Evolutionary conservation across 2,113 vertebrate species (phyloP).

Genomic region (Phrynocephalus versicolor): DNA sequence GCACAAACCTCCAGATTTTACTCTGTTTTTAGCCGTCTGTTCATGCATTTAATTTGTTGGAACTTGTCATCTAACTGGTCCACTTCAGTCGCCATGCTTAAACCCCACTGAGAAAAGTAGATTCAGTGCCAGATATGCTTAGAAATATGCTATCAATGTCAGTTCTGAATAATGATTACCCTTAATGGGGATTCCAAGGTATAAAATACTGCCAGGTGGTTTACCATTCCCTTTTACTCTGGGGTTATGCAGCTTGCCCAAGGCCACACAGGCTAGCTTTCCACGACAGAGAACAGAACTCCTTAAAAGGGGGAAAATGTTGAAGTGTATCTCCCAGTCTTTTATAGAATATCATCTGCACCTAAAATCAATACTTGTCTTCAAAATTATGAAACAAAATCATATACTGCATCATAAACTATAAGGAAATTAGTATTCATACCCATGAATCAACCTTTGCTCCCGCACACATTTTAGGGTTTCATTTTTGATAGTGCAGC

Average conservation of each 20-base stretch:
- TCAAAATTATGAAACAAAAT: not conserved
- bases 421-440: no score
- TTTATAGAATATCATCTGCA: not conserved
- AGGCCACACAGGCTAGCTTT: no score
- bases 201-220: no score
- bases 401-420: not conserved
- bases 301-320: no score
- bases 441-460: not conserved
- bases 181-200: no score
- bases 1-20: not conserved
- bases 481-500: constrained; percentile 7
- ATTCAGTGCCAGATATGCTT: not conserved
- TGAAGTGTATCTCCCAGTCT: not conserved
- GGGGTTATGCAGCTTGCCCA: no score
- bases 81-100: not conserved
- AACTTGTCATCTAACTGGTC: no score
- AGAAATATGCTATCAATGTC: no score
- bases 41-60: no score
- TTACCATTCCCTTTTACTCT: no score
- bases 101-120: not conserved
- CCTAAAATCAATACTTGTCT: not conserved
- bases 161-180: no score
- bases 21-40: not conserved
- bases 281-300: no score
- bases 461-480: not conserved